Base-by-base conservation (phyloP, 1,140 invertebrate species). In the Drosophila aff. region DNA sequence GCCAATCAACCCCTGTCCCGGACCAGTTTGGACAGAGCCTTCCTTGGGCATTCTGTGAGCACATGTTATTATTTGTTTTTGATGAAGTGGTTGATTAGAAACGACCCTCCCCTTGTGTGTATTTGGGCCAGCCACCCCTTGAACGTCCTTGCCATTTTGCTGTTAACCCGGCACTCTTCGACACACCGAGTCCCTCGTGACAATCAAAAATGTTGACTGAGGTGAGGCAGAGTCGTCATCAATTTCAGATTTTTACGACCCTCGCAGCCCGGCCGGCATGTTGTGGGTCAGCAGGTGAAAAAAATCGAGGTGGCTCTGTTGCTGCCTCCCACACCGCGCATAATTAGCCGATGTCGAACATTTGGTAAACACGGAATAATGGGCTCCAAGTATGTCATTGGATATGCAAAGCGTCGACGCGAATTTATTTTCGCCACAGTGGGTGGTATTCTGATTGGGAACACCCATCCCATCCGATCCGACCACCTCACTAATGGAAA, bases 231-330 rank as follows among this genome's bases (percentile, higher is more conserved):
- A 53, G 53, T 23, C 13, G 33, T 38, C 57, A 69, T 74, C 43
- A 68, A 76, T 55, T 65, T 53, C 2, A 1, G 28, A 58, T 49
- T 63, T 64, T 76, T 64, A 80, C 55, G 61, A 61, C 46, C 11
- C 38, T 40, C 46, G 16, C 46, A 21, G 31, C 61, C 10, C 16
- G 9, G 10, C 26, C 28, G 10, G 18, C 18, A 9, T 47, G 41
- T 82, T 61, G 28, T 85, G 74, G 82, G 82, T 85, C 82, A 85
- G 68, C 82, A 82, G 82, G 82, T 86, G 82, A 85, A 84, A 81
- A 78, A 69, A 71, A 23, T 52, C 49, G 36, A 47, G 65, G 43
- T 44, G 18, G 43, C 58, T 68, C 81, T 26, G 33, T 15, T 15
- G 40, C 28, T 15, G 40, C 53, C 67, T 50, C 69, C 53, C 53